Conservation (phyloP, 1,140 invertebrate genomes). For the Drosophila leontia region DNA sequence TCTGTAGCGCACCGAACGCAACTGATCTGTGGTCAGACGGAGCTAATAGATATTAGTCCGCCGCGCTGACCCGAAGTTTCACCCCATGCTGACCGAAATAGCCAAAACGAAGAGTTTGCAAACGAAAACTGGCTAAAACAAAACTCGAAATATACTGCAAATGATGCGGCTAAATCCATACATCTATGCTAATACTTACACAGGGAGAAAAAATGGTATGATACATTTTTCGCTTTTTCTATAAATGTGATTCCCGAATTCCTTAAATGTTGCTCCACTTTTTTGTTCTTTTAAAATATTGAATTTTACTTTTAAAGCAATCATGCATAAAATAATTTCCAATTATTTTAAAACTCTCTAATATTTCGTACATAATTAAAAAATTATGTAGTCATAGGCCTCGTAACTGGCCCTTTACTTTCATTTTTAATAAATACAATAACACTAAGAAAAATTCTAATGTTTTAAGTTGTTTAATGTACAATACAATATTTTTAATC, state of each 20-base stretch:
- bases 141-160: slow-evolving; percentile 35
- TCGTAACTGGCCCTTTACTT: too few relatives aligned
- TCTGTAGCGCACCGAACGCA: slow-evolving; percentile 53
- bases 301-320: too few relatives aligned
- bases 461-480: not conserved
- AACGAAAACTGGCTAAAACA: slow-evolving; percentile 54
- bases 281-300: too few relatives aligned
- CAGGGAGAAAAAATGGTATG: not conserved
- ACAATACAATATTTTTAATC: rapidly evolving
- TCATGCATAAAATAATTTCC: too few relatives aligned
- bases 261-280: too few relatives aligned
- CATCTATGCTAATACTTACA: slow-evolving; percentile 57
- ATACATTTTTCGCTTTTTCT: too few relatives aligned
- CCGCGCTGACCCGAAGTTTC: slow-evolving; percentile 61
- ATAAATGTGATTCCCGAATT: too few relatives aligned
- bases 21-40: slow-evolving; percentile 50
- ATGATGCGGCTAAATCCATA: slow-evolving; percentile 38
- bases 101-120: slow-evolving; percentile 55
- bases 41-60: slow-evolving; percentile 55
- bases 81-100: slow-evolving; percentile 60
- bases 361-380: too few relatives aligned
- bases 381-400: too few relatives aligned
- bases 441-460: too few relatives aligned
- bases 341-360: too few relatives aligned
- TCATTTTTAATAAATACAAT: too few relatives aligned